Conservation (phyloP, 2,888 invertebrate species). For the Lycophotia porphyrea region DNA sequence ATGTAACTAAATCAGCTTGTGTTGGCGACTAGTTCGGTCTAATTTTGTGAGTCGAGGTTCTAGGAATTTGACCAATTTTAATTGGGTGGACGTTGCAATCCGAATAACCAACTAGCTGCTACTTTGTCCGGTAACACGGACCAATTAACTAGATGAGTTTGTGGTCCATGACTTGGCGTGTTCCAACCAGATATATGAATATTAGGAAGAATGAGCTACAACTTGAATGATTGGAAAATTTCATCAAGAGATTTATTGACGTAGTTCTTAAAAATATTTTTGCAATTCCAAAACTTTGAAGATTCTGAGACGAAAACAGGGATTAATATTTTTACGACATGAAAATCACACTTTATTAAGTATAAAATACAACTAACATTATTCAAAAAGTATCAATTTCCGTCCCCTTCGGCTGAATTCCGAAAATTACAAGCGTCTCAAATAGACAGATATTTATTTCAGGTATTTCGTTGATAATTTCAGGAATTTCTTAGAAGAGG, state of each 20-base stretch:
- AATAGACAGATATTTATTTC: constrained; percentile 56
- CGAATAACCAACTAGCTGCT: constrained; percentile 48
- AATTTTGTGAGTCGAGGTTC: constrained; percentile 48
- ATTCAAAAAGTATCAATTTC: constrained; percentile 49
- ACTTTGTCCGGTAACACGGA: constrained; percentile 46
- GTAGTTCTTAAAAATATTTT: neutral
- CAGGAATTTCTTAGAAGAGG: constrained; percentile 61
- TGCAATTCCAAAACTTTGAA: neutral
- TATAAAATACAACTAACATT: constrained; percentile 18
- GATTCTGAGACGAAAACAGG: neutral
- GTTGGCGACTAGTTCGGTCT: constrained; percentile 50
- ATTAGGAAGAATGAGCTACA: neutral
- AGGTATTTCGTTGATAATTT: constrained; percentile 60
- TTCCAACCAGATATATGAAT: neutral
- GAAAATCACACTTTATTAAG: constrained; percentile 9
- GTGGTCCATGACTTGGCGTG: constrained; percentile 25
- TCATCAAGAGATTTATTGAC: neutral
- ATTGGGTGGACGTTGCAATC: constrained; percentile 60
- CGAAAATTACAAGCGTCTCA: constrained; percentile 57
- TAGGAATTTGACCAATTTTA: constrained; percentile 59
- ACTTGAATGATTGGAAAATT: neutral
- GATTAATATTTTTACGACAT: neutral
- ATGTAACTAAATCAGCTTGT: constrained; percentile 53
- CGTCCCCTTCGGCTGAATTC: constrained; percentile 49
- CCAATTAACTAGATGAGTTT: constrained; percentile 39